Evolutionary conservation across 2,888 invertebrate species (phyloP), one percentile per base, ranked within the genome.

Genomic region (Pharmacophagus antenor): DNA sequence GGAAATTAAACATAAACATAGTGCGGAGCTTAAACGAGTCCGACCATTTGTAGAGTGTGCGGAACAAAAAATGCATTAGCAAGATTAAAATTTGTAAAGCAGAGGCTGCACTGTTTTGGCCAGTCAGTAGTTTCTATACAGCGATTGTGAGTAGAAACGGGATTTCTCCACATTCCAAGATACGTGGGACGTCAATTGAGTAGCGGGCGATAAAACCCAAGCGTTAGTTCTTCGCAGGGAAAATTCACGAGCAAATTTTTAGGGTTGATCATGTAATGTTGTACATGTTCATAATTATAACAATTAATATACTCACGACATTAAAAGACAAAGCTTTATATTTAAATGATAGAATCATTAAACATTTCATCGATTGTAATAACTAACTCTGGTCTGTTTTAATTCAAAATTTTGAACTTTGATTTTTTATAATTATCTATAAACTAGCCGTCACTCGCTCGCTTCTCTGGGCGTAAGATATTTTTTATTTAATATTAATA

Each of bases 61-160:
- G 73, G 70, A 77, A 73, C 76, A 82, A 76, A 76, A 79, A 80
- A 81, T 75, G 80, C 89, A 89, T 89, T 89, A 88, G 88, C 79
- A 76, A 87, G 88, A 89, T 89, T 89, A 85, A 88, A 88, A 88
- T 76, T 82, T 80, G 80, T 78, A 82, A 85, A 85, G 85, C 82
- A 80, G 80, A 82, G 81, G 80, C 82, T 74, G 77, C 74, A 67
- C 69, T 62, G 68, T 65, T 68, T 69, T 63, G 63, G 66, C 67
- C 65, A 65, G 65, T 67, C 63, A 60, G 64, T 56, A 64, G 61
- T 62, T 50, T 61, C 62, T 62, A 64, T 62, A 66, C 58, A 62
- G 47, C 63, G 62, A 62, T 56, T 61, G 54, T 63, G 62, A 61
- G 50, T 56, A 57, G 62, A 48, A 44, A 41, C 48, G n/a, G 37